Evolutionary conservation across 2,113 vertebrate species (phyloP).

Genomic region (Emydocephalus ijimae): DNA sequence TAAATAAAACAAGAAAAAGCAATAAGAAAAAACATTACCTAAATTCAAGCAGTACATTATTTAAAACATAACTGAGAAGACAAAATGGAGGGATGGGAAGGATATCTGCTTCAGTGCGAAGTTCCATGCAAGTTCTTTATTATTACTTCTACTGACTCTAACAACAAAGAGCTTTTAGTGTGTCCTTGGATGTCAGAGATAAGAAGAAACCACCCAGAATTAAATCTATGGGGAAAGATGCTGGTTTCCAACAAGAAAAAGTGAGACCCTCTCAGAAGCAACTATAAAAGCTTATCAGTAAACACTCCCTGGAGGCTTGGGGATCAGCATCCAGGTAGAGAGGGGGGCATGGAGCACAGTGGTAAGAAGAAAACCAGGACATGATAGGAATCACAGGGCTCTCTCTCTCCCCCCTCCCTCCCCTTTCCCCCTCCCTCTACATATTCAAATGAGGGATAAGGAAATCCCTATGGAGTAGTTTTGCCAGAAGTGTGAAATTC

Average conservation of each 20-base stretch:
- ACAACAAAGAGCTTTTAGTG: neutral
- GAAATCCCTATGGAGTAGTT: too few species aligned
- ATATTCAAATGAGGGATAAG: too few species aligned
- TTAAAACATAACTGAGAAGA: neutral
- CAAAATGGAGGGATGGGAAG: neutral
- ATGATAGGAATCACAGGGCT: too few species aligned
- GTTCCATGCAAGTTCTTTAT: neutral
- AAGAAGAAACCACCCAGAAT: neutral
- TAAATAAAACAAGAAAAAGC: neutral
- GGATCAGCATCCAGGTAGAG: neutral
- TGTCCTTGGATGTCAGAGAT: neutral
- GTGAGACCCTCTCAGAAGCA: neutral
- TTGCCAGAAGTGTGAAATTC: too few species aligned
- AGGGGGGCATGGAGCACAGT: neutral
- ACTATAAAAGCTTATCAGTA: neutral
- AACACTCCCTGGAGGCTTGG: neutral
- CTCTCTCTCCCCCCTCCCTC: too few species aligned
- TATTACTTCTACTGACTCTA: neutral
- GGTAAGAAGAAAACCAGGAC: too few species aligned
- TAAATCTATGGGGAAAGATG: neutral
- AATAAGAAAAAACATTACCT: neutral
- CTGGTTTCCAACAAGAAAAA: neutral
- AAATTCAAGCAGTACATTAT: neutral
- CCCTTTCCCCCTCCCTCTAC: too few species aligned
- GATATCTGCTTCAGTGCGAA: neutral